A percentile compares a stretch with the other conserved stretches of the same genome.
Evolutionary conservation across 1,140 invertebrate species (phyloP).

Genomic region (Lucilia cuprina): DNA sequence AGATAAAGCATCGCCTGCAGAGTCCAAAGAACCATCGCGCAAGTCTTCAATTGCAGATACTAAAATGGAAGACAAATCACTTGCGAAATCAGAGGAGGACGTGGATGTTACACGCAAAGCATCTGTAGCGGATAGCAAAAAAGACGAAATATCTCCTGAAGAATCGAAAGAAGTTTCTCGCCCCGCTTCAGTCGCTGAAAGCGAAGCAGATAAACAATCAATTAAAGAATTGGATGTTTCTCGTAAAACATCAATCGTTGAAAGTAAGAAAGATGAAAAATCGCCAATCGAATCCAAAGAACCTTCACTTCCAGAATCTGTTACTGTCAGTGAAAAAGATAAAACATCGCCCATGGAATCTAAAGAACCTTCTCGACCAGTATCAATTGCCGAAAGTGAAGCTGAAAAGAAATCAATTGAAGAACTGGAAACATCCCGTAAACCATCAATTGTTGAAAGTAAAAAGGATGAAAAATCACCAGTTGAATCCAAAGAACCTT

Average conservation of each 20-base stretch:
- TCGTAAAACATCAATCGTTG: conserved; percentile 32
- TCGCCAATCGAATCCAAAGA: too few relatives aligned
- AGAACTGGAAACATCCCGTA: conserved; percentile 32
- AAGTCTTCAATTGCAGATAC: conserved; percentile 34
- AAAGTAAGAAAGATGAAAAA: background rate
- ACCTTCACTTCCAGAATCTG: too few relatives aligned
- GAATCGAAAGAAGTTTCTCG: conserved; percentile 36
- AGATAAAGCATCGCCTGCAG: background rate
- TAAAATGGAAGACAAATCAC: conserved; percentile 34
- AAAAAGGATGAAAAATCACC: conserved; percentile 39
- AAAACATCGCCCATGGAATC: too few relatives aligned
- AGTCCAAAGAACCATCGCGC: background rate
- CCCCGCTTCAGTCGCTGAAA: conserved; percentile 33
- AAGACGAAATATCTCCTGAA: background rate
- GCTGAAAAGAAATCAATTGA: conserved; percentile 16
- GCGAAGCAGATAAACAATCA: too few relatives aligned
- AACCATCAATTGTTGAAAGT: conserved; percentile 28
- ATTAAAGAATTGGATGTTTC: conserved; percentile 23
- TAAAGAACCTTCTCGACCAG: too few relatives aligned
- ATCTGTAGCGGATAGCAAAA: conserved; percentile 35
- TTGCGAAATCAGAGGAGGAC: conserved; percentile 22
- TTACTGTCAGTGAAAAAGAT: too few relatives aligned
- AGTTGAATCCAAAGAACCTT: too few relatives aligned
- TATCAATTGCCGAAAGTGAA: too few relatives aligned
- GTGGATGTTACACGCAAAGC: conserved; percentile 38